Evolutionary conservation across 37 sponge, comb jelly and placozoan genomes (phyloP), one percentile per base, ranked within the genome.

Genomic region (Ianthella basta): DNA sequence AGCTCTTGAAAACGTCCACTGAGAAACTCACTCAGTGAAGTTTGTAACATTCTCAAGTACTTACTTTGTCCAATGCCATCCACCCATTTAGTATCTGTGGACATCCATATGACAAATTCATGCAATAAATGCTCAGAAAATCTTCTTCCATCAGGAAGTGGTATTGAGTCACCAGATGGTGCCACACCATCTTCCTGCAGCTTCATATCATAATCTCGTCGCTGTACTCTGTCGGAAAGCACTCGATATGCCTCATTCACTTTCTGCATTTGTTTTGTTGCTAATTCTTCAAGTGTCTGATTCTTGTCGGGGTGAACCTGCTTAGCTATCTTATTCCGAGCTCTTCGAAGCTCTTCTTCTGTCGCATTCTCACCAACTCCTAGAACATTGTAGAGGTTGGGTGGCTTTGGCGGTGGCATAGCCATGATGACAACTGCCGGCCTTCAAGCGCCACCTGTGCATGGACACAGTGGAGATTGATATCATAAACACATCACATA

Each of bases 221-320:
- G 32, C 19, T 72, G 12, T 20, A 72, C 36, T 21, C 73, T 33
- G 30, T 72, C 73, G 32, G 73, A 20, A 12, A 72, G 73, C 8
- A 72, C 39, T 8, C 73, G 37, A 72, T 72, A 72, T 12, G 73
- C 73, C 40, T 72, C 73, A 33, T 72, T 72, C 21, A 72, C 39
- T 72, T 34, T 72, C 73, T 72, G 73, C 73, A 72, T 72, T n/a
- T n/a, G n/a, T n/a, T n/a, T n/a, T n/a, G n/a, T n/a, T n/a, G n/a
- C n/a, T n/a, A n/a, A n/a, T 40, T 40, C 32, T 72, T 72, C 73
- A 37, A 37, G 32, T 34, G 73, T 40, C 40, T 72, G 73, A 32
- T 72, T 72, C 73, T 72, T 72, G 36, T 72, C 73, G 19, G 73
- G 73, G 36, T 72, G 73, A 8, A 72, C 40, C 10, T 72, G 73